Conservation (phyloP, 2,113 vertebrate genomes). For the Gymnocephalus cernua region DNA sequence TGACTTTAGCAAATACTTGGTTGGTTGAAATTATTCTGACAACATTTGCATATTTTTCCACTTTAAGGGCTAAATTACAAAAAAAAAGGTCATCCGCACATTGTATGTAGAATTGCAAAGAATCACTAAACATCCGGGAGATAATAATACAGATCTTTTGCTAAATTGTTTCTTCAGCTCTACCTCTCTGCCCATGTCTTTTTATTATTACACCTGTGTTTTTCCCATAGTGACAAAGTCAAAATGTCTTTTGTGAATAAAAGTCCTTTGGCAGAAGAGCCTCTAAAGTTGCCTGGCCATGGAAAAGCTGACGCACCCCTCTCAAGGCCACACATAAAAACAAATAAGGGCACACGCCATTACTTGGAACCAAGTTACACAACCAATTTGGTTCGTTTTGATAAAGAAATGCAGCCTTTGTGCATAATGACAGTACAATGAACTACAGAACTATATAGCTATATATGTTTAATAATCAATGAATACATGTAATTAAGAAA, state of each 20-base stretch:
- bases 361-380: background rate
- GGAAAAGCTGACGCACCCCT: background rate
- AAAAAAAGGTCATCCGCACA: background rate
- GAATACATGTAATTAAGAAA: background rate
- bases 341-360: background rate
- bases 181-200: background rate
- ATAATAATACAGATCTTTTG: background rate
- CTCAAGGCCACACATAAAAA: background rate
- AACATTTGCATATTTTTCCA: background rate
- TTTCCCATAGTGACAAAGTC: background rate
- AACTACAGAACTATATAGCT: background rate
- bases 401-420: background rate
- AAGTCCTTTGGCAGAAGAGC: background rate
- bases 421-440: background rate
- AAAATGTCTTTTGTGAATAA: background rate
- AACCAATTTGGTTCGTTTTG: background rate
- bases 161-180: background rate
- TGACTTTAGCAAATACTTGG: background rate
- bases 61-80: background rate
- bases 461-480: background rate
- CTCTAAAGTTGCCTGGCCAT: background rate
- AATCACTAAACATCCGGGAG: background rate
- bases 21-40: background rate
- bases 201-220: background rate
- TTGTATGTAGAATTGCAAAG: background rate